Evolutionary conservation across 1,140 invertebrate species (phyloP), one percentile per base, ranked within the genome.

Genomic region (Drosophila seguyi): DNA sequence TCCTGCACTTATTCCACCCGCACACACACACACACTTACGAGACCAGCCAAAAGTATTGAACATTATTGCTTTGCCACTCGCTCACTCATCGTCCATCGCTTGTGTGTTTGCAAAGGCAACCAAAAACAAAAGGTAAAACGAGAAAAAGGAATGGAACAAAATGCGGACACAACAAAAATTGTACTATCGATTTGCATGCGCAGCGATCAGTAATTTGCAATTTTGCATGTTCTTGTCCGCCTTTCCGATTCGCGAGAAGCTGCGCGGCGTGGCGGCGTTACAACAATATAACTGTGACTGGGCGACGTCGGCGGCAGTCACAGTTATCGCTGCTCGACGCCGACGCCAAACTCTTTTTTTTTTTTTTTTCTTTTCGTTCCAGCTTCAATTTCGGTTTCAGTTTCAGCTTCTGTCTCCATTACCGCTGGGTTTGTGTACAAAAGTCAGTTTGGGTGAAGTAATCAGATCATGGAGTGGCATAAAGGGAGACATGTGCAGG

Each of bases 21-120:
- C 29, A 29, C 55, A 44, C 39, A 41, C 29, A 58, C 25, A 47
- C 41, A 63, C 42, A 55, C 41, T 57, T 55, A 63, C 42, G 59
- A 25, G 61, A n/a, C 38, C 39, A 59, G 27, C 1, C 22, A 56
- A 78, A 57, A 45, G 31, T 58, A 18, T 39, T 65, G 39, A 83
- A 41, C 34, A 34, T 47, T 65, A 63, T 60, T 41, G 34, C 53
- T 56, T 25, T 38, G 7, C 36, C 56, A 13, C 22, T 59, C 57
- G 45, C 68, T 69, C 57, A 55, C 61, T 81, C 69, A 62, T 60
- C 44, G 48, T 63, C 7, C 25, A 27, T n/a, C 8, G 45, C 45
- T 62, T 66, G 47, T 66, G 53, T 16, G 31, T 38, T 57, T 61
- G 66, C 75, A 78, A 78, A 71, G 58, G 61, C 75, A 57, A 34